Evolutionary conservation across 2,888 invertebrate species (phyloP).

Genomic region (Coleophora deauratella): DNA sequence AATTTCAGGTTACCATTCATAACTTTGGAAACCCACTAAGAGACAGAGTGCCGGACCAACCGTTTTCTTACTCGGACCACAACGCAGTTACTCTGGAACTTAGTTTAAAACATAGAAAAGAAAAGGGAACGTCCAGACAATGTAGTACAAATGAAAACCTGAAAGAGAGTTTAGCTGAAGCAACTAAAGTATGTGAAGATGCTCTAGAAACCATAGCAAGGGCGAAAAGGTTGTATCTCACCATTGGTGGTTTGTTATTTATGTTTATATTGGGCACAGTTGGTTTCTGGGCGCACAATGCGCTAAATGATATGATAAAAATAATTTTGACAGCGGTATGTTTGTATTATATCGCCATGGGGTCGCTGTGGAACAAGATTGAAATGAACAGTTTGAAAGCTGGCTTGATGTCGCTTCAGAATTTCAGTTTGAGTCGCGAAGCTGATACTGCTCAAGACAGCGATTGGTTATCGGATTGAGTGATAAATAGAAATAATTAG

Average conservation of each 20-base stretch:
- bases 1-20: conserved; percentile 42
- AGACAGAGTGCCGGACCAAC: conserved; percentile 79
- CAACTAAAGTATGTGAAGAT: conserved; percentile 74
- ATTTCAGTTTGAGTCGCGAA: conserved; percentile 36
- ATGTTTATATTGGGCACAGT: conserved; percentile 68
- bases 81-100: conserved; percentile 84
- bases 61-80: conserved; percentile 91
- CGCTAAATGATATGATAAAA: conserved; percentile 72
- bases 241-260: conserved; percentile 62
- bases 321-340: conserved; percentile 77
- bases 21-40: conserved; percentile 82
- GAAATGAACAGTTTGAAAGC: conserved; percentile 86
- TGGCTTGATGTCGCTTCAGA: conserved; percentile 81
- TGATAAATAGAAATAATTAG: too few species aligned
- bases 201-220: conserved; percentile 65
- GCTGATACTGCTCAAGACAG: too few species aligned
- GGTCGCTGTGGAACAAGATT: conserved; percentile 86
- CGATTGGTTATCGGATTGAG: too few species aligned
- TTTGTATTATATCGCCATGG: conserved; percentile 84
- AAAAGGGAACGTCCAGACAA: conserved; percentile 12
- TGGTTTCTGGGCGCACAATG: conserved; percentile 61
- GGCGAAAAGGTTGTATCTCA: conserved; percentile 69
- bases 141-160: conserved; percentile 26
- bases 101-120: conserved; percentile 22
- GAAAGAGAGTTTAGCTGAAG: conserved; percentile 67